Percentiles rank a stretch among this genome's conserved stretches.
Conservation (phyloP, 2,113 vertebrate species). For the Hassar affinis region DNA sequence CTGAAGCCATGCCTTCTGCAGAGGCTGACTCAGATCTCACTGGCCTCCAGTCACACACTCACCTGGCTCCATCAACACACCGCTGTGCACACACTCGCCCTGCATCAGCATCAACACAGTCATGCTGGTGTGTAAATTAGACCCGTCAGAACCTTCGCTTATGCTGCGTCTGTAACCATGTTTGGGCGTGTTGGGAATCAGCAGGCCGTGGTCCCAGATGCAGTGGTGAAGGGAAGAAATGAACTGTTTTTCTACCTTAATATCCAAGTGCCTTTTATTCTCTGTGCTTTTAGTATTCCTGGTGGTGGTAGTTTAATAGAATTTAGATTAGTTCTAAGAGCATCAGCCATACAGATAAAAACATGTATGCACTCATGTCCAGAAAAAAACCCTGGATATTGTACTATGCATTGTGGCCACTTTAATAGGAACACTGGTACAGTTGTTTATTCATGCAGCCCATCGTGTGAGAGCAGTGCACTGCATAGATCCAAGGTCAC, state of each 20-base stretch:
- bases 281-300: background rate
- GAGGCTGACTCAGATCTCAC: conserved; percentile 39
- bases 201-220: conserved; percentile 21
- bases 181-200: conserved; percentile 22
- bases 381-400: background rate
- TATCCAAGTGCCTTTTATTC: background rate
- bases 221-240: background rate
- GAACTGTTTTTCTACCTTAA: background rate
- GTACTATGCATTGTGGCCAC: background rate
- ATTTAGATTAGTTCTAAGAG: background rate
- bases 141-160: conserved; percentile 8
- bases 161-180: background rate
- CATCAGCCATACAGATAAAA: background rate
- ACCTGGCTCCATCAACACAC: conserved; percentile 31
- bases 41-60: conserved; percentile 29
- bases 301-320: background rate
- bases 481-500: background rate
- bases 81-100: conserved; percentile 21
- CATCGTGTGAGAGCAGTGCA: background rate
- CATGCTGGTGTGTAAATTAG: conserved; percentile 45
- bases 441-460: background rate
- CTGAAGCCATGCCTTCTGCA: conserved; percentile 28
- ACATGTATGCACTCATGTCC: background rate
- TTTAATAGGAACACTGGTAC: background rate
- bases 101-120: conserved; percentile 32